Evolutionary conservation across 2,888 invertebrate species (phyloP).

Genomic region (Xiphydria camelus): DNA sequence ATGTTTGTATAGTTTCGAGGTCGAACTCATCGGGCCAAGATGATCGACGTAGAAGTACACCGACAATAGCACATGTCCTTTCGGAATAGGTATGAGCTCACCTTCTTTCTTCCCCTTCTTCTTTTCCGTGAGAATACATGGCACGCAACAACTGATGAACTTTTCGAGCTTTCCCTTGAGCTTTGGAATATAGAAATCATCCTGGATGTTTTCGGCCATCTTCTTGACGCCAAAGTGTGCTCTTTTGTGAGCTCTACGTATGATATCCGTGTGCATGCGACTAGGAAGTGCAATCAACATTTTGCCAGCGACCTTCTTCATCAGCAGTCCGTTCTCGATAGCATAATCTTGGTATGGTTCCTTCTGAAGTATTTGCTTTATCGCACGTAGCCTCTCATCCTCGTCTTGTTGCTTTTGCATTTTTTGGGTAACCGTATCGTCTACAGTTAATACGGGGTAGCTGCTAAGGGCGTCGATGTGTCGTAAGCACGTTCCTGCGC

Average conservation of each 20-base stretch:
- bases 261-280: no score
- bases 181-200: no score
- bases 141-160: no score
- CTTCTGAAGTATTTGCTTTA: constrained; percentile 14
- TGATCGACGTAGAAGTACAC: no score
- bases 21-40: no score
- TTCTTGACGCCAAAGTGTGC: no score
- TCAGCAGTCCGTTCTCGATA: constrained; percentile 9
- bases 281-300: background rate
- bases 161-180: no score
- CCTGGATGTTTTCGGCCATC: constrained; percentile 2
- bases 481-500: constrained; percentile 3
- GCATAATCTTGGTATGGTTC: constrained; percentile 19
- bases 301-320: constrained; percentile 4
- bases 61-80: constrained; percentile 3
- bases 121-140: constrained; percentile 5
- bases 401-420: no score
- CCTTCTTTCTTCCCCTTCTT: background rate
- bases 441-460: no score
- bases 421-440: no score
- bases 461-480: no score
- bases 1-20: constrained; percentile 15
- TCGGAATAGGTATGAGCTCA: constrained; percentile 13
- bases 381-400: constrained; percentile 9
- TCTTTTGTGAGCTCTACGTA: no score